Base-by-base conservation (phyloP, 1,140 invertebrate species). In the Lucilia sericata region DNA sequence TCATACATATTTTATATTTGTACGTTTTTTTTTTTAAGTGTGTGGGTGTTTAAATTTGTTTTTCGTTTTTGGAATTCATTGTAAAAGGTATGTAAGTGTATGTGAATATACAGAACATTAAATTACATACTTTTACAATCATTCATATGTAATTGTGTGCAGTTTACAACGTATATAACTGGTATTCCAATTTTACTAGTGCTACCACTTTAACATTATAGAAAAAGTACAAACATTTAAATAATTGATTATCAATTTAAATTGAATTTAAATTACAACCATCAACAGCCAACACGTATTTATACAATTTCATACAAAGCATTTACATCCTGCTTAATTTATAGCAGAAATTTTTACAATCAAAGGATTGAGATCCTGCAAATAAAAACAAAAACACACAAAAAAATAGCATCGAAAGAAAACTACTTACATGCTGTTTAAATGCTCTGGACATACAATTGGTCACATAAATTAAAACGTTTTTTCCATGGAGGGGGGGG, bases 191-290 rank as follows among this genome's bases (percentile, higher is more conserved):
- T 60, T n/a, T 60, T 60, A 60, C 55, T n/a, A 17, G 5, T 42
- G 42, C 14, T 60, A 60, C 13, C 7, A 60, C 55, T n/a, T n/a
- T n/a, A 17, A 60, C 14, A 21, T 70, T 19, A 70, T 21, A 21
- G 19, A 21, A 70, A 19, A 80, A 80, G 42, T 51, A 80, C 76
- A 80, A 78, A 80, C 76, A 80, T 80, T 49, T 80, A 49, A 80
- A 80, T 80, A 80, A 80, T 80, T 80, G 76, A 80, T 80, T 80
- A 80, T 80, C 47, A 80, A 80, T 80, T 80, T 80, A 80, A 80
- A 80, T 80, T 80, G 76, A 80, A 80, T 49, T 80, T 49, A 80
- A 80, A 80, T 80, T 80, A 80, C 76, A 80, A 80, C 42, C 42
- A 80, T 51, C 76, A 80, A 25, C 42, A 49, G 21, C 76, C 19